phyloP scores from a whole-genome alignment of 2,797 vertebrate species.

The Mormyrops boulengeri region DNA sequence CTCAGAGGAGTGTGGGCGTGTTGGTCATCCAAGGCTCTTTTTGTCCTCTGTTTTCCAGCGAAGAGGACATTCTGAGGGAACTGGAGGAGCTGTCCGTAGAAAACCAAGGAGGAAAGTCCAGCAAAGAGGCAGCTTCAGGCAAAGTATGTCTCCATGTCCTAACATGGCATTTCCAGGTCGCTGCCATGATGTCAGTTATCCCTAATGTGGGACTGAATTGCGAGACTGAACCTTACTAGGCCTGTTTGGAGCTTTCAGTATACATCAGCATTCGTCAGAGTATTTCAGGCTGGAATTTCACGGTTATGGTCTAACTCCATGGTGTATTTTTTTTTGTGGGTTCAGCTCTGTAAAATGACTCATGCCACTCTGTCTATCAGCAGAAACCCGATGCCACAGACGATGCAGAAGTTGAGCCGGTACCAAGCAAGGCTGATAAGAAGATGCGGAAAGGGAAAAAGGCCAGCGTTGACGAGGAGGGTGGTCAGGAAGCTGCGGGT shows the following conservation, averaged over 20 bases:
- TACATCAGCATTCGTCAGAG: not conserved
- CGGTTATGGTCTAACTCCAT: not conserved
- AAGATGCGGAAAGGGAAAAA: constrained; percentile 75
- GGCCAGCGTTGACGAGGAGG: constrained; percentile 68
- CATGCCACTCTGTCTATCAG: constrained; percentile 20
- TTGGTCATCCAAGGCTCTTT: not conserved
- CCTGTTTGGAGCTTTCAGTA: not conserved
- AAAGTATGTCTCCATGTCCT: not conserved
- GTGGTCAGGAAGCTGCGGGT: constrained; percentile 56
- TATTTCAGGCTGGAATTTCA: not conserved
- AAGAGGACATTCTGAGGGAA: constrained; percentile 93
- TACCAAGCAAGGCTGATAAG: constrained; percentile 67
- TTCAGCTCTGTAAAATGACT: not conserved
- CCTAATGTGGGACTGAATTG: constrained; percentile 1
- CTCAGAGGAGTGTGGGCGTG: not conserved
- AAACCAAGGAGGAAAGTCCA: constrained; percentile 68
- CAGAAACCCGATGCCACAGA: constrained; percentile 69
- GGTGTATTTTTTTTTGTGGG: not conserved
- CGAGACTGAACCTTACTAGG: not conserved
- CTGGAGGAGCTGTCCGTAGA: constrained; percentile 85
- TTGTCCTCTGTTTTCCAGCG: constrained; percentile 60
- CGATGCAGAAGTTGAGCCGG: constrained; percentile 57
- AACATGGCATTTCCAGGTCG: not conserved
- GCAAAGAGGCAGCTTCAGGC: constrained; percentile 41
- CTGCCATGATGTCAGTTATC: not conserved